Base-by-base conservation (phyloP, 2,113 vertebrate species). In the Neolamprologus ventralis region DNA sequence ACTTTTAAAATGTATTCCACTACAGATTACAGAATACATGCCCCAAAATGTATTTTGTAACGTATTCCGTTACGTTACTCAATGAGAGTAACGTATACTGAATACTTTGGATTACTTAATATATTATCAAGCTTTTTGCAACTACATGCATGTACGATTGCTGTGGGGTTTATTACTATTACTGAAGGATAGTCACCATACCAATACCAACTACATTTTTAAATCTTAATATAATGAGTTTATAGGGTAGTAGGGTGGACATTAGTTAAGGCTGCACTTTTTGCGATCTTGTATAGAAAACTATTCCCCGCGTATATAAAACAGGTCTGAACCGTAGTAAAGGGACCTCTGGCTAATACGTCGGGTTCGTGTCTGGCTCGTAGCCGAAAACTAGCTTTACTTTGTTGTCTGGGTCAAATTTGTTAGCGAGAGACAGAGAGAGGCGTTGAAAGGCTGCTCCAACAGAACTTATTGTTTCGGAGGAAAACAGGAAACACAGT, bases 361-460 rank as follows among this genome's bases (percentile, higher is more conserved):
- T n/a, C n/a, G 4, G 16, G 7, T 49, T 8, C 2, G 7, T 49
- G 47, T 49, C 7, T 4, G 45, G 37, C 4, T 47, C 7, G 7
- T 47, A 47, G 45, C 14, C 0, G 0, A 47, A 47, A 49, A 49
- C 16, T 17, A 49, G 0, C 45, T 16, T 47, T 16, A 47, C 14
- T 47, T 47, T 47, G 42, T 16, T 47, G 42, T 4, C 14, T 47
- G 45, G 6, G 45, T 47, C 6, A 7, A 16, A 1, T 47, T 16
- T 47, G 42, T 6, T 47, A 16, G 13, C 2, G 6, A 47, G 42
- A 47, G 42, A 16, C 45, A 47, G 45, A 47, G 45, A 47, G 14
- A 47, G 45, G 45, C 14, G 0, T 16, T 47, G 7, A 47, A 1
- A 47, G 7, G 14, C 45, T 47, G 6, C 7, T 47, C 7, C 47